These are phyloP conservation scores for Gymnoscopelus microlampas DNA, from an alignment of 2,797 vertebrate genomes.

Conservation along the genomic window DNA sequence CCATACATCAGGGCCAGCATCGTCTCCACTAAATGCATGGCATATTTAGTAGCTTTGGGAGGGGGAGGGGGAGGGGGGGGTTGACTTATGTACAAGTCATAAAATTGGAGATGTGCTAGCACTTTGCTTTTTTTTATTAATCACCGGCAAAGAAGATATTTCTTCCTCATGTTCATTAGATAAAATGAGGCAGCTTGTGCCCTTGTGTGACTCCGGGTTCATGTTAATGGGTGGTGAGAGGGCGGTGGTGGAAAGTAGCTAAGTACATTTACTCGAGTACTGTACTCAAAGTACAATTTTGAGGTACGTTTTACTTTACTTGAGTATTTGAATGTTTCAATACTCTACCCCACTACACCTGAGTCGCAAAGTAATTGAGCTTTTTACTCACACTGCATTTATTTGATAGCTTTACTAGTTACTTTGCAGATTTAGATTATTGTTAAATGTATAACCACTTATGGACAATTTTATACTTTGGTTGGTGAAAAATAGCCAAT, in stretches of 20 bases:
- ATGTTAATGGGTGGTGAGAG: not conserved
- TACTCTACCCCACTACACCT: too few species aligned
- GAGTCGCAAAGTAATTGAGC: too few species aligned
- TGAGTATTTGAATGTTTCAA: too few species aligned
- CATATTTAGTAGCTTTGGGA: conserved; percentile 28
- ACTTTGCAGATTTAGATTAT: too few species aligned
- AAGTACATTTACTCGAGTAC: too few species aligned
- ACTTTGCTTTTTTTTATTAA: conserved; percentile 1
- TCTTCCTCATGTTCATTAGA: not conserved
- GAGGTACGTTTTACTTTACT: too few species aligned
- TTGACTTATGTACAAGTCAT: not conserved
- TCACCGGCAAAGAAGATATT: not conserved
- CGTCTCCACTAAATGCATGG: conserved; percentile 12
- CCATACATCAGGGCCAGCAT: conserved; percentile 31
- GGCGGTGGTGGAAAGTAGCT: too few species aligned
- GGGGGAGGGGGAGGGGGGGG: not conserved
- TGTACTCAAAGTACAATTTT: too few species aligned
- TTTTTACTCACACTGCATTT: too few species aligned
- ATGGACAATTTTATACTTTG: not conserved
- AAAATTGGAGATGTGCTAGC: not conserved
- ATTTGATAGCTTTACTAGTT: too few species aligned
- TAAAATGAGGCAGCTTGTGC: not conserved
- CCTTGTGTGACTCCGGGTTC: not conserved
- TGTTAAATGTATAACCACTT: too few species aligned
- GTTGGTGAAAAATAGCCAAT: not conserved